Conservation (phyloP, 2,888 invertebrate species). For the Coecobrya sp. region DNA sequence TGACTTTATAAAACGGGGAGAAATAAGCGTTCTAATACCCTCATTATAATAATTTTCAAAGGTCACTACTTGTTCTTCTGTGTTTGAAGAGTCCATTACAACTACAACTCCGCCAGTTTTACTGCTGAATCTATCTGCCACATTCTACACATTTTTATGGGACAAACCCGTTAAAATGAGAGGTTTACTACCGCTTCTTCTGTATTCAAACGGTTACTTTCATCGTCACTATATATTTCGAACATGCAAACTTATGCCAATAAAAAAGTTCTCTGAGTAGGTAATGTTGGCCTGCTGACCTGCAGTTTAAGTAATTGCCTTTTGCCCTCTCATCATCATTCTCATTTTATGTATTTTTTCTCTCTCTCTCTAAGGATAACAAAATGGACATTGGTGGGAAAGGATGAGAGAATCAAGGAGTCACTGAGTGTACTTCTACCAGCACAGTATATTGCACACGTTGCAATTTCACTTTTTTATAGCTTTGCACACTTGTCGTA, state of each 20-base stretch:
- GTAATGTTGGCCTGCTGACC: slow-evolving; percentile 43
- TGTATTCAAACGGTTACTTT: background rate
- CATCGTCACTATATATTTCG: slow-evolving; percentile 26
- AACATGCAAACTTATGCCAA: slow-evolving; percentile 38
- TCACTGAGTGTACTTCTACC: background rate
- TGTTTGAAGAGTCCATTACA: background rate
- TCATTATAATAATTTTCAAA: slow-evolving; percentile 27
- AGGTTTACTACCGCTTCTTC: slow-evolving; percentile 25
- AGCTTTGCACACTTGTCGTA: slow-evolving; percentile 42
- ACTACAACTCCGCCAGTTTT: background rate
- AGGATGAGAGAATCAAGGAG: background rate
- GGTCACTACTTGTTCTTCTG: slow-evolving; percentile 3
- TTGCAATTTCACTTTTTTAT: slow-evolving; percentile 35
- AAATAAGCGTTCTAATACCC: background rate
- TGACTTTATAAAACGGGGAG: slow-evolving; percentile 31
- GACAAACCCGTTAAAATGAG: slow-evolving; percentile 38
- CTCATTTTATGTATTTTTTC: background rate
- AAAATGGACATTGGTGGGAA: background rate
- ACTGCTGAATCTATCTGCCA: background rate
- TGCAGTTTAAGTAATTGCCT: slow-evolving; percentile 57
- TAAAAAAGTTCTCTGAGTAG: slow-evolving; percentile 17
- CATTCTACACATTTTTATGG: slow-evolving; percentile 8
- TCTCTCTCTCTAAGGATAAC: background rate
- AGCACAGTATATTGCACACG: background rate
- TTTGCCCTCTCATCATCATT: slow-evolving; percentile 45